Conservation (phyloP, 2,888 invertebrate species). For the Calameuta pallipes region DNA sequence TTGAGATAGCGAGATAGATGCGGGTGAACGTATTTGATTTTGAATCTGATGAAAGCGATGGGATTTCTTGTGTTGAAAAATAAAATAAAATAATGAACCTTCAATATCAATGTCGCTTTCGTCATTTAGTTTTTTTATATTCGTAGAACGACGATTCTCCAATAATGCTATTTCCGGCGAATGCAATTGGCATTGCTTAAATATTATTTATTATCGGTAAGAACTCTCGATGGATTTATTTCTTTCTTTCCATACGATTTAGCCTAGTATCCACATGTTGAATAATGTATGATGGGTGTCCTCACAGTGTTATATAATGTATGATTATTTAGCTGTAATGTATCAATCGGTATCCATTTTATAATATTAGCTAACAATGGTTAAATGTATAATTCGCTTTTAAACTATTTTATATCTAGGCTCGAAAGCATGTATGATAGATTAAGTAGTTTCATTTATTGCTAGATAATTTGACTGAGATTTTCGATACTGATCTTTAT, state of each 20-base stretch:
- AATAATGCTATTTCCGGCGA: not conserved
- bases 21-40: not conserved
- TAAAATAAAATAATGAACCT: not conserved
- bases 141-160: not conserved
- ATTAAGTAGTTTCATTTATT: conserved; percentile 52
- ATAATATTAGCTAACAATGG: conserved; percentile 24
- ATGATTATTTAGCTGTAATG: conserved; percentile 41
- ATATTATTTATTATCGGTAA: not conserved
- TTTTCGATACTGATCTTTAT: conserved; percentile 33
- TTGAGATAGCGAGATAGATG: not conserved
- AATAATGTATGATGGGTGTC: conserved; percentile 28
- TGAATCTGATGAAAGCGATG: not conserved
- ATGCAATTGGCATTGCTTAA: not conserved
- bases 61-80: not conserved
- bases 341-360: conserved; percentile 35
- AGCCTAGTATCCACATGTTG: conserved; percentile 43
- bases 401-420: conserved; percentile 39
- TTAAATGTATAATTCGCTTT: conserved; percentile 33
- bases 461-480: conserved; percentile 58
- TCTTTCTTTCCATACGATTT: conserved; percentile 29
- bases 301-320: conserved; percentile 41
- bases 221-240: not conserved
- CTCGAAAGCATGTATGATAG: conserved; percentile 39
- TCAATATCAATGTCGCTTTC: not conserved
- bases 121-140: not conserved